Percentiles rank a stretch among this genome's conserved stretches.
Conservation (phyloP, 1,140 invertebrate genomes). For the Euwallacea similis region DNA sequence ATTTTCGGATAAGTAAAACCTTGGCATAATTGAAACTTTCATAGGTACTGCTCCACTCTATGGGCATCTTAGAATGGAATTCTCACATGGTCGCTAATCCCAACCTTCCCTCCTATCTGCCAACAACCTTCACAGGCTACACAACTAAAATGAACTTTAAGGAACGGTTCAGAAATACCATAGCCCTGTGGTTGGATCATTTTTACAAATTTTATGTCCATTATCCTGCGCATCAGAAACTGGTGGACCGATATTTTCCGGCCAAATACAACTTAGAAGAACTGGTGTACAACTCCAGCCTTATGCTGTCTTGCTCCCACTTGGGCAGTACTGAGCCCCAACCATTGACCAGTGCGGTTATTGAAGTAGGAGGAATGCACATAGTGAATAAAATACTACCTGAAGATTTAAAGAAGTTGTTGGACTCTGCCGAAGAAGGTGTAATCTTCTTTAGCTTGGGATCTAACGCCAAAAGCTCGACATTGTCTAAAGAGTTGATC, state of each 20-base stretch:
- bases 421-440: constrained; percentile 57
- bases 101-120: constrained; percentile 22
- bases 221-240: constrained; percentile 27
- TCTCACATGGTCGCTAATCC: constrained; percentile 28
- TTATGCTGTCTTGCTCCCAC: constrained; percentile 40
- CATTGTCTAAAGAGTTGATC: constrained; percentile 52
- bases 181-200: constrained; percentile 10
- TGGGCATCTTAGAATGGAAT: constrained; percentile 27
- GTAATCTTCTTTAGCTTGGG: constrained; percentile 60
- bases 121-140: constrained; percentile 22
- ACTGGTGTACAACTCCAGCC: constrained; percentile 40
- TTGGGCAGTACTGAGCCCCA: constrained; percentile 27
- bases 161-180: constrained; percentile 38
- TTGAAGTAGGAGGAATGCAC: constrained; percentile 42
- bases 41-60: constrained; percentile 37
- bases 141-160: constrained; percentile 38
- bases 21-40: neutral
- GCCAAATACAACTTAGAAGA: constrained; percentile 30
- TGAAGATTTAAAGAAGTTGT: constrained; percentile 47
- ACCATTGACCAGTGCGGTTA: constrained; percentile 23
- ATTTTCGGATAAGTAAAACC: neutral
- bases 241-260: constrained; percentile 39
- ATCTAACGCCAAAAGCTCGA: constrained; percentile 55
- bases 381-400: constrained; percentile 37
- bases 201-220: constrained; percentile 18